phyloP scores from a whole-genome alignment of 30 jellyfish, hydroid and myxozoan species.

The Nemopilema nomurai region DNA sequence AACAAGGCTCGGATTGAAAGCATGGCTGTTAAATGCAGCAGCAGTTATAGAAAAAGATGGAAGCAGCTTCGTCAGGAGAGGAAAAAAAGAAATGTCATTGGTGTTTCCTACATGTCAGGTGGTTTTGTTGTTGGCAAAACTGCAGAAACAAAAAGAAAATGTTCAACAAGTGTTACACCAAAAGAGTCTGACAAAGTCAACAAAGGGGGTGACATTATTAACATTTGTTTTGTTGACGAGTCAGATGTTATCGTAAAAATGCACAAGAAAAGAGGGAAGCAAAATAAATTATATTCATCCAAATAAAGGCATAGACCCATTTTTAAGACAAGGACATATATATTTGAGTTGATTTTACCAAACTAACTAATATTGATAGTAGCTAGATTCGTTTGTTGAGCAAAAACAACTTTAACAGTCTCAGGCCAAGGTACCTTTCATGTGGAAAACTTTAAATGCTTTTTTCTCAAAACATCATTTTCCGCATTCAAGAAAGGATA shows the following conservation, averaged over 20 bases:
- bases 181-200: neutral
- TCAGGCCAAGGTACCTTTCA: neutral
- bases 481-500: neutral
- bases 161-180: neutral
- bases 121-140: constrained; percentile 10
- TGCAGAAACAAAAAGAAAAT: constrained; percentile 3
- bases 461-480: neutral
- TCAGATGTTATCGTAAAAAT: neutral
- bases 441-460: neutral
- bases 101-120: constrained; percentile 16
- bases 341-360: neutral
- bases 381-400: neutral
- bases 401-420: neutral
- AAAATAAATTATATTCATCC: neutral
- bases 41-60: constrained; percentile 13
- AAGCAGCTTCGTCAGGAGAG: constrained; percentile 16
- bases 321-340: neutral
- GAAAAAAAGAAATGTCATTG: constrained; percentile 1
- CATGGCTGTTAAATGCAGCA: constrained; percentile 3
- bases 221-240: constrained; percentile 3
- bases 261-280: neutral
- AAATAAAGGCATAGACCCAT: neutral
- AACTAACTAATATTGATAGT: neutral
- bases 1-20: neutral
- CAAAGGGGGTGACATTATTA: neutral